Evolutionary conservation across 2,113 vertebrate genomes (phyloP).

Genomic region (Arothron firmamentum): DNA sequence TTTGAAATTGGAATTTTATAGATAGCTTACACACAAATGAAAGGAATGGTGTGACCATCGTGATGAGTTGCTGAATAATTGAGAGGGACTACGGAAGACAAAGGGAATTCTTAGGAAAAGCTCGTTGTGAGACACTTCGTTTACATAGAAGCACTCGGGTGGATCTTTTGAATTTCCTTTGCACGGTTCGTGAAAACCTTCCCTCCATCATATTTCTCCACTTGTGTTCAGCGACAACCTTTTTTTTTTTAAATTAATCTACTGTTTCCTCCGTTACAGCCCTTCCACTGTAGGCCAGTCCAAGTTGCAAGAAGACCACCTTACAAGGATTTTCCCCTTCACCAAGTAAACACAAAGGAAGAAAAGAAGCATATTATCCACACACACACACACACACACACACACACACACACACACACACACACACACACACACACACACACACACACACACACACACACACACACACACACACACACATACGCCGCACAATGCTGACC

Average conservation of each 20-base stretch:
- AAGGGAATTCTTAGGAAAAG: background rate
- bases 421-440: constrained; percentile 42
- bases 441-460: constrained; percentile 42
- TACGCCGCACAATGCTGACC: constrained; percentile 45
- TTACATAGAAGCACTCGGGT: too few relatives aligned
- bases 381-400: constrained; percentile 34
- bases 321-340: constrained; percentile 72
- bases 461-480: constrained; percentile 43
- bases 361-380: constrained; percentile 67
- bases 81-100: background rate
- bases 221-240: too few relatives aligned
- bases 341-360: constrained; percentile 70
- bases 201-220: background rate
- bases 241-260: constrained; percentile 63
- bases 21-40: constrained; percentile 21
- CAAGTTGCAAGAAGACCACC: constrained; percentile 64
- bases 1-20: constrained; percentile 28
- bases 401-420: constrained; percentile 46
- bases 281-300: constrained; percentile 43
- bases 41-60: background rate
- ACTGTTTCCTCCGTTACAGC: constrained; percentile 60
- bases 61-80: constrained; percentile 6
- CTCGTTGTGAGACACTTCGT: background rate
- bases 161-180: background rate
- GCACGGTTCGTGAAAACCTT: constrained; percentile 19